phyloP scores from a whole-genome alignment of 2,888 invertebrate species.

The Nomada ferruginata region DNA sequence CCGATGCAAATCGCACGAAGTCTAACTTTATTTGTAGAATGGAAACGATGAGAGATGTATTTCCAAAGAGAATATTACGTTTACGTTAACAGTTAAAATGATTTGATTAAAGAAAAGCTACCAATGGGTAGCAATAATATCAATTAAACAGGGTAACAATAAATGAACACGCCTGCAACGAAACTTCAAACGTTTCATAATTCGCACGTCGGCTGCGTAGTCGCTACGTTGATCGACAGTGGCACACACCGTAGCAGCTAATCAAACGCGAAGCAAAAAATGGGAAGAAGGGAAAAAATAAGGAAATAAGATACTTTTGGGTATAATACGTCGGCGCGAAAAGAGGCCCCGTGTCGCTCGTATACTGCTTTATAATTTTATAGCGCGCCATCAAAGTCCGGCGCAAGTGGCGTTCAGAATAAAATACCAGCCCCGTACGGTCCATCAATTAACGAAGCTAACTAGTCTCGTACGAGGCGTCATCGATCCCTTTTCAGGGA shows the following conservation, averaged over 20 bases:
- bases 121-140: too few relatives aligned
- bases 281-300: background rate
- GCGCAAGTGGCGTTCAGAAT: background rate
- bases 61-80: too few relatives aligned
- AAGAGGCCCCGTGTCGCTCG: background rate
- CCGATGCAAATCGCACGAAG: too few relatives aligned
- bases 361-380: conserved; percentile 19
- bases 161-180: background rate
- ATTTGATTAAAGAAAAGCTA: too few relatives aligned
- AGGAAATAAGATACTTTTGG: background rate
- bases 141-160: too few relatives aligned
- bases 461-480: conserved; percentile 39
- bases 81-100: too few relatives aligned
- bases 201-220: background rate
- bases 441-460: conserved; percentile 52
- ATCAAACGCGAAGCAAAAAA: background rate
- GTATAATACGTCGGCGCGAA: background rate
- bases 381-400: conserved; percentile 1
- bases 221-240: too few relatives aligned
- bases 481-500: conserved; percentile 52
- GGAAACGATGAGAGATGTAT: too few relatives aligned
- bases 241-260: background rate
- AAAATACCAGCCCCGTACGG: conserved; percentile 15
- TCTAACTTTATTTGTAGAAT: too few relatives aligned
- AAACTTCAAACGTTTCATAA: background rate